Conservation (phyloP, 2,113 vertebrate genomes). For the Meles meles region DNA sequence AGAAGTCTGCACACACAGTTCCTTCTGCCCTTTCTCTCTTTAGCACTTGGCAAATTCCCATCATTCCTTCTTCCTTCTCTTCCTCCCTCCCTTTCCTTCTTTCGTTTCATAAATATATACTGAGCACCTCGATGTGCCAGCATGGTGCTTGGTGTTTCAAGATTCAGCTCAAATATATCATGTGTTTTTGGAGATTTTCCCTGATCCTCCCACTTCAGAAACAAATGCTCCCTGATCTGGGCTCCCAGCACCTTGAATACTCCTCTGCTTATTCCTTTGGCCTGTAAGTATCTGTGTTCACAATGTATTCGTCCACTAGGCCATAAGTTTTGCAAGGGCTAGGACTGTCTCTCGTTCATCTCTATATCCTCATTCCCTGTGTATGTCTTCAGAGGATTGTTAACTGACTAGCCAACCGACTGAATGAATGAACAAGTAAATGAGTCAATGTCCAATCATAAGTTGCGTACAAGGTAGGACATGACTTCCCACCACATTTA, state of each 20-base stretch:
- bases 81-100: background rate
- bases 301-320: background rate
- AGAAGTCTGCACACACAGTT: background rate
- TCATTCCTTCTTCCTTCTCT: background rate
- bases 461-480: background rate
- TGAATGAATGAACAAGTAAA: background rate
- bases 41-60: background rate
- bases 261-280: background rate
- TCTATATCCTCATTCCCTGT: background rate
- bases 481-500: background rate
- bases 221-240: background rate
- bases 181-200: background rate
- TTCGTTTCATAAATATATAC: background rate
- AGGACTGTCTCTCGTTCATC: background rate
- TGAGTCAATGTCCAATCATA: background rate
- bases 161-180: background rate
- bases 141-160: background rate
- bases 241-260: background rate
- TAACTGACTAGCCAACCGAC: background rate
- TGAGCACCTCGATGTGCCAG: background rate
- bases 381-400: background rate
- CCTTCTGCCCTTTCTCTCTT: background rate
- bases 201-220: background rate
- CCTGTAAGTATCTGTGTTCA: background rate
- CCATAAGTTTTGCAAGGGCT: background rate